phyloP scores from a whole-genome alignment of 2,797 vertebrate species.

The Sorex maritimensis region DNA sequence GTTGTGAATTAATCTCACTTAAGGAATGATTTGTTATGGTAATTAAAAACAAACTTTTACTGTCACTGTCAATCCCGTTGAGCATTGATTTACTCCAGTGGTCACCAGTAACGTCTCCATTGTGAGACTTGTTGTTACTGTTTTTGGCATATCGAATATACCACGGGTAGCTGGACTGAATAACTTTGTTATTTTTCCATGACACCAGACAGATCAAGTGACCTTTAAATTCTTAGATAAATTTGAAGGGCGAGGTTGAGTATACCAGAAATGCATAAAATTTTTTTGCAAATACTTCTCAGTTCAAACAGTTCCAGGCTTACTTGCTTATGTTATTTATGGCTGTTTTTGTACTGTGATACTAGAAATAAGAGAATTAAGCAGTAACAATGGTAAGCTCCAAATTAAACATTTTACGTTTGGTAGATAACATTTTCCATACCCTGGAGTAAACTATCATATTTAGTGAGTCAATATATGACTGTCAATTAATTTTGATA shows the following conservation, averaged over 20 bases:
- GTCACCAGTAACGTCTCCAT: no score
- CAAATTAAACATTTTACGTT: not conserved
- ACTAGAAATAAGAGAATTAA: not conserved
- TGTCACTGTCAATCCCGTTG: no score
- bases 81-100: no score
- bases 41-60: not conserved
- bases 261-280: not conserved
- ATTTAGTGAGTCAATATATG: not conserved
- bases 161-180: not conserved
- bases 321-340: not conserved
- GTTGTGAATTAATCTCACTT: not conserved
- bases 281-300: not conserved
- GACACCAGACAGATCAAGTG: not conserved
- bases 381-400: not conserved
- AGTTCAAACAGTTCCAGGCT: not conserved
- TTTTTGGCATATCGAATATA: no score
- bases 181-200: slow-evolving; percentile 7
- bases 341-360: not conserved
- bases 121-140: no score
- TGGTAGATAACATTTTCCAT: not conserved
- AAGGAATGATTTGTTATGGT: not conserved
- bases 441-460: not conserved
- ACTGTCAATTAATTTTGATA: not conserved
- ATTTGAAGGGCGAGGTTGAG: not conserved
- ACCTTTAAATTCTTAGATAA: slow-evolving; percentile 33